Conservation (phyloP, 2,888 invertebrate species). For the Xylota segnis region DNA sequence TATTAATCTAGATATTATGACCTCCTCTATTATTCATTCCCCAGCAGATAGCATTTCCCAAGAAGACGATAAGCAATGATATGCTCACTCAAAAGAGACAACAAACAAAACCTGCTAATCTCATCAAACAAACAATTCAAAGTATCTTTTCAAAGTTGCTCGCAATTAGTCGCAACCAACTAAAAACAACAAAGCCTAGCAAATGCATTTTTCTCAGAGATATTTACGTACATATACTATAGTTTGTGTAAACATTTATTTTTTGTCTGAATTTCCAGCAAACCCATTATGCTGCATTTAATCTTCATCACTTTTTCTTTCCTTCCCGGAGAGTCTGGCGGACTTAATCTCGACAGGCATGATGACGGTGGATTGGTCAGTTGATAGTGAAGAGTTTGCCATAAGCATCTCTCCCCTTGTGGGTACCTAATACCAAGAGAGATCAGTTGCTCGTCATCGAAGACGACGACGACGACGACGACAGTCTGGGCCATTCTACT, state of each 20-base stretch:
- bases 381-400: conserved; percentile 54
- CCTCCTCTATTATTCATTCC: background rate
- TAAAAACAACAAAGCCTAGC: conserved; percentile 49
- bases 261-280: conserved; percentile 47
- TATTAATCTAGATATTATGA: background rate
- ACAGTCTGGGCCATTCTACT: conserved; percentile 22
- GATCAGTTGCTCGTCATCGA: conserved; percentile 36
- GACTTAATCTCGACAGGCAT: conserved; percentile 62
- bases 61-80: background rate
- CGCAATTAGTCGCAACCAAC: conserved; percentile 20
- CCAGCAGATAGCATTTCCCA: background rate
- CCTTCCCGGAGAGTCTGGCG: conserved; percentile 19
- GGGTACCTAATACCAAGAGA: background rate
- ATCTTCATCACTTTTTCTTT: conserved; percentile 76
- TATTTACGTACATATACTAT: background rate
- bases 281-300: conserved; percentile 73
- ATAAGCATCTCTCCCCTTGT: background rate
- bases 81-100: background rate
- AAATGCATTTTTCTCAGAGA: conserved; percentile 47
- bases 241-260: conserved; percentile 51
- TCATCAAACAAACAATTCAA: conserved; percentile 19
- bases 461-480: background rate
- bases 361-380: conserved; percentile 62
- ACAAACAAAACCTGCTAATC: conserved; percentile 3
- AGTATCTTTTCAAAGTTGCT: conserved; percentile 4